phyloP scores from a whole-genome alignment of 2,797 vertebrate species.

The Alfaro cultratus region DNA sequence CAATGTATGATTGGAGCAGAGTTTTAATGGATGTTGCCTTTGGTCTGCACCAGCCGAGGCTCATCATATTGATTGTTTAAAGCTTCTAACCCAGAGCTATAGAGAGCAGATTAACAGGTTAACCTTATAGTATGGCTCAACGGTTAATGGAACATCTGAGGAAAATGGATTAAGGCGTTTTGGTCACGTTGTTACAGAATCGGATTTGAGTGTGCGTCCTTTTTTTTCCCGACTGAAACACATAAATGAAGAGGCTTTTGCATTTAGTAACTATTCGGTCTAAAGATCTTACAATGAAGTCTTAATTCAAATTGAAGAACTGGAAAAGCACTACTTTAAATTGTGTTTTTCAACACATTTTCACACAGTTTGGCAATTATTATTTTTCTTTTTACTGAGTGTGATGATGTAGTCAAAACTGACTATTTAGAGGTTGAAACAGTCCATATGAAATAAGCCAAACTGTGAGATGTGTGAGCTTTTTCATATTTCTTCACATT shows the following conservation, averaged over 20 bases:
- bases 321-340: not conserved
- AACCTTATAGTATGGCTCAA: constrained; percentile 55
- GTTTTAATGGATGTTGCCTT: constrained; percentile 35
- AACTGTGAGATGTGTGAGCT: not conserved
- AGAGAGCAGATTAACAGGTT: constrained; percentile 74
- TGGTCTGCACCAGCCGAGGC: constrained; percentile 38
- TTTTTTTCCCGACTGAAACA: not conserved
- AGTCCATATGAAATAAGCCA: not conserved
- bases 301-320: not conserved
- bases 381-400: not conserved
- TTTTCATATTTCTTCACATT: not conserved
- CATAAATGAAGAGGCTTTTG: not conserved
- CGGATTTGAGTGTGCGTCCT: not conserved
- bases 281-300: not conserved
- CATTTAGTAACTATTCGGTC: not conserved
- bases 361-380: not conserved
- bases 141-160: constrained; percentile 53
- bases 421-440: not conserved
- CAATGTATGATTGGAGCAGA: constrained; percentile 35
- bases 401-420: not conserved
- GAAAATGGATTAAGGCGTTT: constrained; percentile 61
- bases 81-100: constrained; percentile 56
- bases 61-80: constrained; percentile 77
- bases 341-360: not conserved
- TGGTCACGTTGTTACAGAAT: constrained; percentile 39